Base-by-base conservation (phyloP, 2,888 invertebrate species). In the Hirudinaria manillensis region DNA sequence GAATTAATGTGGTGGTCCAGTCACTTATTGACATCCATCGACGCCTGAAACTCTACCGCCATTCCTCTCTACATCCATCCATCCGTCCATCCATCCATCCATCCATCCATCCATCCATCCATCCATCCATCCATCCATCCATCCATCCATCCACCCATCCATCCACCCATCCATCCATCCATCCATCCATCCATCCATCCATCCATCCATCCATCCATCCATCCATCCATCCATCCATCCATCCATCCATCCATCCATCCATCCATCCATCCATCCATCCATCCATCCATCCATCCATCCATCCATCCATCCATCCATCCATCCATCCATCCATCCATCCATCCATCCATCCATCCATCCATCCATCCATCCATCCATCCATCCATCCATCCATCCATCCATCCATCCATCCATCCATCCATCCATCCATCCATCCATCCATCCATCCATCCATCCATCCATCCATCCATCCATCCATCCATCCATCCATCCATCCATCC, bases 101-200 rank as follows among this genome's bases (percentile, higher is more conserved):
- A 67, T 67, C 34, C 3, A 67, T 67, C 34, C 3, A 67, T 67
- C 34, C 3, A 7, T 67, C 13, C 6, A 68, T 68, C 36, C 3
- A 13, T 68, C 36, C 6, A 68, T 68, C 36, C 6, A 3, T 68
- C 21, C 29, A 68, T 68, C 36, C 29, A 68, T 68, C 36, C 1
- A 13, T 68, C 3, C 29, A 68, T 68, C 21, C 29, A 68, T 68
- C 21, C 29, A 68, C 24, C 29, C 4, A 67, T 29, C 29, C 7
- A 67, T 34, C 32, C 68, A 65, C 10, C 27, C 66, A 65, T 21
- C 27, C 67, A 67, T 29, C 29, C 4, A 67, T 29, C 29, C 7
- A 67, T 34, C 32, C 68, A 65, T 21, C 27, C 66, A 65, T 21
- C 27, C 66, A 65, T 21, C 27, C 66, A 65, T 21, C 27, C 66